Conservation (phyloP, 2,888 invertebrate genomes). For the Bellardia pandia region DNA sequence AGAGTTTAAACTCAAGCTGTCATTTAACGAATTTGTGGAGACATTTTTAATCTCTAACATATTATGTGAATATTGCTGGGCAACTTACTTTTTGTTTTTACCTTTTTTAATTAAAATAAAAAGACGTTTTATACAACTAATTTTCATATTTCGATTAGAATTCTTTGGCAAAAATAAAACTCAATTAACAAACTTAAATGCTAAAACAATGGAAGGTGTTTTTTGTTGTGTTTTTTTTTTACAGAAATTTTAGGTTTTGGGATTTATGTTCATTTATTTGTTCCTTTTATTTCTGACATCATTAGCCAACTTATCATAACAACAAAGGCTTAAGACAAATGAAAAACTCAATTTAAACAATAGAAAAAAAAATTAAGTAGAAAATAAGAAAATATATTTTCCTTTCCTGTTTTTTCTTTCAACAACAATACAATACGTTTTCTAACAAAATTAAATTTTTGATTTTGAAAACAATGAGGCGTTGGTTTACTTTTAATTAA, state of each 20-base stretch:
- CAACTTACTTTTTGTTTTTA: no score
- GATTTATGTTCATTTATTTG: not conserved
- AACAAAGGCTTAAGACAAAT: not conserved
- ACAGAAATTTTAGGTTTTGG: not conserved
- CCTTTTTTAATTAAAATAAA: no score
- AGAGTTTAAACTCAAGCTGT: no score
- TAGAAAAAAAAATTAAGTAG: not conserved
- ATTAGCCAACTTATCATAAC: not conserved
- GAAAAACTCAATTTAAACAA: not conserved
- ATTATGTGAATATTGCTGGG: no score
- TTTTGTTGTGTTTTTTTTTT: not conserved
- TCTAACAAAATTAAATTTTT: not conserved
- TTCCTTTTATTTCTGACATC: not conserved
- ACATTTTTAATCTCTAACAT: no score
- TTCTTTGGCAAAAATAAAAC: constrained; percentile 1
- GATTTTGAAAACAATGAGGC: no score
- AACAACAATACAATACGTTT: not conserved
- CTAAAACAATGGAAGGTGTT: not conserved
- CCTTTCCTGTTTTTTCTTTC: not conserved
- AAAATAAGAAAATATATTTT: not conserved
- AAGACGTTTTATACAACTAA: not conserved
- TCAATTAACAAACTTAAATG: constrained; percentile 3
- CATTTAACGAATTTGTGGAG: no score
- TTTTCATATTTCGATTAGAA: constrained; percentile 40
- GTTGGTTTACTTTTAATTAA: no score